Conservation (phyloP, 23 tunicate species). For the Diplosoma virens region DNA sequence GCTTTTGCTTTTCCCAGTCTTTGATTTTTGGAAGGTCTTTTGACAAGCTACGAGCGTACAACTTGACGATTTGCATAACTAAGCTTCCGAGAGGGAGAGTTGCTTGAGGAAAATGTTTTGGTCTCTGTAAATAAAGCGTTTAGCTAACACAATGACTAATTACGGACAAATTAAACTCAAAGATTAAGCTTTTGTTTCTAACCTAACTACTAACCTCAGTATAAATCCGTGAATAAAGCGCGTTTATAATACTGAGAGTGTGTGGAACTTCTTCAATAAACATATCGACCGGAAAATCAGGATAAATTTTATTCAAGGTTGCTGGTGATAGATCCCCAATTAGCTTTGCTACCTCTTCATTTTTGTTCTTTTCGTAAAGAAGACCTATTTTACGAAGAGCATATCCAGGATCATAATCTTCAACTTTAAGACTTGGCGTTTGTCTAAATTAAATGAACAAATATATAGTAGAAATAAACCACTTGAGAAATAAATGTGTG, state of each 20-base stretch:
- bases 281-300: constrained; percentile 77
- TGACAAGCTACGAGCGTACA: constrained; percentile 66
- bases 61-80: constrained; percentile 76
- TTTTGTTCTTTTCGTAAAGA: constrained; percentile 74
- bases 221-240: constrained; percentile 59
- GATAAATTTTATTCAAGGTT: constrained; percentile 63
- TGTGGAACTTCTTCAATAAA: constrained; percentile 87
- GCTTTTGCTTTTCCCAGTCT: constrained; percentile 57
- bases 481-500: too few species aligned
- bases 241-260: constrained; percentile 57
- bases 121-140: constrained; percentile 40
- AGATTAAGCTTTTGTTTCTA: too few species aligned
- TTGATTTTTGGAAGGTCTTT: constrained; percentile 66
- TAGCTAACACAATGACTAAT: too few species aligned
- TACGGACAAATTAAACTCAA: too few species aligned
- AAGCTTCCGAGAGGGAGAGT: constrained; percentile 49
- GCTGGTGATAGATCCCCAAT: constrained; percentile 54
- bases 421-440: constrained; percentile 60
- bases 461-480: background rate
- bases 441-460: constrained; percentile 25
- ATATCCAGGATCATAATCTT: constrained; percentile 92
- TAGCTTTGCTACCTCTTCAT: constrained; percentile 61
- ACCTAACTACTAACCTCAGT: constrained; percentile 42
- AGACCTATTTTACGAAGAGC: constrained; percentile 84
- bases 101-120: constrained; percentile 55